phyloP scores from a whole-genome alignment of 2,113 vertebrate species.

The Rhinoptilus africanus region DNA sequence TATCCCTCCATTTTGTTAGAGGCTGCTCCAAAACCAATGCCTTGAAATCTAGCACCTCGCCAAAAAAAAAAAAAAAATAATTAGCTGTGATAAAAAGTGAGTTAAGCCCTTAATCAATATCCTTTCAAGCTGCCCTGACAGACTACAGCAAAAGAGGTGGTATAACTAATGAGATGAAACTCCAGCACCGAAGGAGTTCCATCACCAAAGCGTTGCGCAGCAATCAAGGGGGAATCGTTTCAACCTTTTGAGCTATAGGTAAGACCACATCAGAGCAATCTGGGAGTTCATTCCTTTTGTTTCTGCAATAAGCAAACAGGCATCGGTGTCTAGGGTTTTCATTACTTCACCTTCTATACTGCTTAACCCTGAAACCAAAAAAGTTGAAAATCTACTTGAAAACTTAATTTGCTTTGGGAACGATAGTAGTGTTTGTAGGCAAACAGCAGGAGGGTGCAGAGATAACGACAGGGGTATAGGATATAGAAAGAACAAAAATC shows the following conservation, averaged over 20 bases:
- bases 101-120: conserved; percentile 56
- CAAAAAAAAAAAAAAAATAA: conserved; percentile 57
- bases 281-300: background rate
- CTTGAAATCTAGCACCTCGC: background rate
- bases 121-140: conserved; percentile 31
- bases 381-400: background rate
- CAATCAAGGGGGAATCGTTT: background rate
- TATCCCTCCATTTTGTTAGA: background rate
- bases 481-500: background rate
- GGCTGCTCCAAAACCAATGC: background rate
- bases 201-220: background rate
- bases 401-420: background rate
- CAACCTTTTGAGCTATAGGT: background rate
- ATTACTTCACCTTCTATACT: background rate
- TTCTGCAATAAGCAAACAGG: background rate
- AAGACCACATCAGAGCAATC: background rate
- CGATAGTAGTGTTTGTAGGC: background rate
- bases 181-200: background rate
- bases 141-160: background rate
- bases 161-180: conserved; percentile 28
- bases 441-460: background rate
- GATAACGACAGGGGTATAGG: background rate
- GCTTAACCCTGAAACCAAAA: background rate
- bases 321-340: background rate
- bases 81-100: conserved; percentile 39